Percentiles rank a stretch among this genome's conserved stretches.
Evolutionary conservation across 2,113 vertebrate genomes (phyloP).

Genomic region (Mola mola): DNA sequence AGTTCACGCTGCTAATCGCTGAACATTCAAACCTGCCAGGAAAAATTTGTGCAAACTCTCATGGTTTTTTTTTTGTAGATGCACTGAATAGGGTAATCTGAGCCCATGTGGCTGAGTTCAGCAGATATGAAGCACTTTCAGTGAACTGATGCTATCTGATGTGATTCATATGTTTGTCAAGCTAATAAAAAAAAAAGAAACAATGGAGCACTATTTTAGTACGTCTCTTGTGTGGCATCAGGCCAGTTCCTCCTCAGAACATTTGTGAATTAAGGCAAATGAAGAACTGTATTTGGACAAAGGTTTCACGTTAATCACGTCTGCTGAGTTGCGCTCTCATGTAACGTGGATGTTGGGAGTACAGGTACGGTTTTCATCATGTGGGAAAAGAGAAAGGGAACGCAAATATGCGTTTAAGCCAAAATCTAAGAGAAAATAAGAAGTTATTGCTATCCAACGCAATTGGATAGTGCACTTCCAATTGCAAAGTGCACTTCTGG

Average conservation of each 20-base stretch:
- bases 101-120: not conserved
- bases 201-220: not conserved
- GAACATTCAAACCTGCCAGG: constrained; percentile 8
- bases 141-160: too few relatives aligned
- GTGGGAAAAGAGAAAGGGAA: constrained; percentile 41
- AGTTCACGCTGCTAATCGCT: constrained; percentile 29
- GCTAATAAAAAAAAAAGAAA: constrained; percentile 2
- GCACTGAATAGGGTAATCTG: not conserved
- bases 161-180: too few relatives aligned
- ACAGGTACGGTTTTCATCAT: constrained; percentile 12
- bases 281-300: constrained; percentile 36
- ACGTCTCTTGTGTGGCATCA: too few relatives aligned
- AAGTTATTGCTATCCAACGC: constrained; percentile 53
- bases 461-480: constrained; percentile 57
- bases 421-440: constrained; percentile 41
- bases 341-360: constrained; percentile 18
- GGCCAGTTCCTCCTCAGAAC: too few relatives aligned
- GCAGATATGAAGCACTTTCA: constrained; percentile 12
- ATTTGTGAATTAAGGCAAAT: constrained; percentile 7
- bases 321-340: constrained; percentile 9
- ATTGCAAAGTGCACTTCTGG: constrained; percentile 39
- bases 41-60: constrained; percentile 8
- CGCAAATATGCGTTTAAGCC: constrained; percentile 41
- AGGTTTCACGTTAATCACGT: constrained; percentile 10
- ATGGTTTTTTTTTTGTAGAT: not conserved